Evolutionary conservation across 2,888 invertebrate genomes (phyloP), one percentile per base, ranked within the genome.

Genomic region (Steinernema hermaphroditum): DNA sequence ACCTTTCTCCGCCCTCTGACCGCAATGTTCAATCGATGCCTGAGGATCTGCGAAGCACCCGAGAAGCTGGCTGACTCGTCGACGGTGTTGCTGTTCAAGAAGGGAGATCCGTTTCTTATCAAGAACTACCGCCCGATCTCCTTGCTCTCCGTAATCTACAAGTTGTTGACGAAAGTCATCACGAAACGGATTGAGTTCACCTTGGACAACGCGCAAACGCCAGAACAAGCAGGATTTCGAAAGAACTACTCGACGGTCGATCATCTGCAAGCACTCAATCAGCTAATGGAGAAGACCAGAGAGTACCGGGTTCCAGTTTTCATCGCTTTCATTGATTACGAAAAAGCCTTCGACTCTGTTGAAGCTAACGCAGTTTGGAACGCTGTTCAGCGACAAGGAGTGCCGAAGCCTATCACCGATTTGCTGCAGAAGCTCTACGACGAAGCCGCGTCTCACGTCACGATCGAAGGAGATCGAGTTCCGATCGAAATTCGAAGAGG

Each of bases 121-220:
- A 34, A 41, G 14, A 76, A 76, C 69, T 74, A 72, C 62, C 50
- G 76, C 0, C 76, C 76, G 2, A 74, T 76, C 19, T 68, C 72
- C 12, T 32, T 76, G n/a, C 57, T 74, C 1, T 32, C 69, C 12
- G n/a, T 57, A 22, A 69, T 24, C 24, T 69, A 37, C 19, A 43
- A 69, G 37, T 19, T 69, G 37, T 29, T 49, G 8, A 71, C 57
- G 8, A 71, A 54, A 29, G 37, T 49, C 32, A 9, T 57, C 19
- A 29, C 57, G 1, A 16, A 71, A 57, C 27, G 71, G 41, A 71
- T 71, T 6, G 19, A 32, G 4, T 12, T 8, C 2, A 32, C 12
- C 9, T 14, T 69, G 37, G 37, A 37, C n/a, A 6, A 12, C 2
- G 19, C 43, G 24, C 46, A 44, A n/a, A 14, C 73, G 9, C 0